A percentile compares a stretch with the other conserved stretches of the same genome.
Conservation (phyloP, 2,888 invertebrate genomes). For the Drosophila prolongata region DNA sequence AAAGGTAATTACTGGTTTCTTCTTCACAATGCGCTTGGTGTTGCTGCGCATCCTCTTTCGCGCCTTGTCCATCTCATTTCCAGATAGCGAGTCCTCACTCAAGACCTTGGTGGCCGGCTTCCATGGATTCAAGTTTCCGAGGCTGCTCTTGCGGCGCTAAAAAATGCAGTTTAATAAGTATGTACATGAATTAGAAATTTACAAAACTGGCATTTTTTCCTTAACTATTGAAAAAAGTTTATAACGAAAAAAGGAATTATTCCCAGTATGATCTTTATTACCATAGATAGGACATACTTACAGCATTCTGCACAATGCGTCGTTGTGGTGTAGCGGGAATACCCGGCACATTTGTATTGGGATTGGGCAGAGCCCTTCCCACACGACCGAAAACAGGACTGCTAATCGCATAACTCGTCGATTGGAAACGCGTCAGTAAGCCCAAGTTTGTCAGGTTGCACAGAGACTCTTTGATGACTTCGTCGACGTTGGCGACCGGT, state of each 20-base stretch:
- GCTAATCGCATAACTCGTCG: background rate
- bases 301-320: background rate
- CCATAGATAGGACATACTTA: background rate
- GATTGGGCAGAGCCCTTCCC: background rate
- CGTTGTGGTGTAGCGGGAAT: background rate
- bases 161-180: background rate
- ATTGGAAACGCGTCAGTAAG: background rate
- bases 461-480: slow-evolving; percentile 1
- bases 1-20: background rate
- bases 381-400: background rate
- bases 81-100: slow-evolving; percentile 17
- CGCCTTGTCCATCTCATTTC: background rate
- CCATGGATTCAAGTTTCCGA: slow-evolving; percentile 1
- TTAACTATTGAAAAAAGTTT: no score
- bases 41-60: slow-evolving; percentile 9
- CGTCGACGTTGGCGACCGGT: background rate
- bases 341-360: background rate
- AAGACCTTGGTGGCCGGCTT: background rate
- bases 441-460: background rate
- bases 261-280: no score
- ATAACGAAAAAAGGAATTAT: no score
- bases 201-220: no score
- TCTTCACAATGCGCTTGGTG: background rate
- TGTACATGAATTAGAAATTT: no score
- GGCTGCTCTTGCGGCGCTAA: background rate